Percentiles rank a stretch among this genome's conserved stretches.
phyloP scores from a whole-genome alignment of 2,888 invertebrate genomes.

The Perizoma flavofasciatum region DNA sequence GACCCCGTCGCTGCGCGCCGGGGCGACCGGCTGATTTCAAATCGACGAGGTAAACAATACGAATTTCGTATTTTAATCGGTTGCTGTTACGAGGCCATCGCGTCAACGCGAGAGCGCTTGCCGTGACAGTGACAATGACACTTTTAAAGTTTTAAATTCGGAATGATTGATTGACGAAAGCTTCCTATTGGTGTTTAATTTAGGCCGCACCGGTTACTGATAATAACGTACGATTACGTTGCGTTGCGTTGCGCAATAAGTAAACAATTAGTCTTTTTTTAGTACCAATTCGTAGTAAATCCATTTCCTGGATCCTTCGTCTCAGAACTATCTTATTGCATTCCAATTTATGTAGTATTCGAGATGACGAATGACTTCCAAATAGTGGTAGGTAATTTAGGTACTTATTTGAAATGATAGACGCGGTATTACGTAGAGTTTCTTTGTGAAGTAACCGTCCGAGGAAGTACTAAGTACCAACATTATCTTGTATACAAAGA shows the following conservation, averaged over 20 bases:
- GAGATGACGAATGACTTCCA: no score
- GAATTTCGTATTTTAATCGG: constrained; percentile 53
- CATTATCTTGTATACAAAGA: no score
- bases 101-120: constrained; percentile 35
- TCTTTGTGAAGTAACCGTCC: no score
- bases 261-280: neutral
- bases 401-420: no score
- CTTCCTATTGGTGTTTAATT: constrained; percentile 38
- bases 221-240: constrained; percentile 26
- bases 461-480: no score
- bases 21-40: constrained; percentile 54
- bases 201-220: constrained; percentile 31
- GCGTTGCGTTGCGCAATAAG: neutral
- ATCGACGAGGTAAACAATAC: constrained; percentile 61
- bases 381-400: no score
- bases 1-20: constrained; percentile 9
- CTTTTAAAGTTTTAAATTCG: constrained; percentile 45
- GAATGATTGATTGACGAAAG: constrained; percentile 40
- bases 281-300: no score
- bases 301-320: no score
- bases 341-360: no score
- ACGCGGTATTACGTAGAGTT: no score
- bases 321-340: no score
- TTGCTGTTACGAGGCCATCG: constrained; percentile 48
- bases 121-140: constrained; percentile 62